These are phyloP conservation scores for Pandemis heparana DNA, from an alignment of 2,888 invertebrate genomes.

Conservation along the genomic window DNA sequence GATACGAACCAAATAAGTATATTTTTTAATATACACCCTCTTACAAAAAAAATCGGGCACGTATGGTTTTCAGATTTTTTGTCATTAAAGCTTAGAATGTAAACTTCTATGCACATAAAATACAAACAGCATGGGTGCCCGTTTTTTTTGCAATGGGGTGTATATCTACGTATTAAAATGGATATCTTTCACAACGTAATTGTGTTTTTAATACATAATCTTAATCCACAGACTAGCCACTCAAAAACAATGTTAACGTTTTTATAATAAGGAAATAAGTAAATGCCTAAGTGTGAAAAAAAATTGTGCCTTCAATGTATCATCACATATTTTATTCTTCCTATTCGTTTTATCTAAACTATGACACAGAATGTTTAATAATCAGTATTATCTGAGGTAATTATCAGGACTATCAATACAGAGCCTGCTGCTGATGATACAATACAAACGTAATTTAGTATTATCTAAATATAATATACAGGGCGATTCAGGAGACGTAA, in stretches of 20 bases:
- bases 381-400: not conserved
- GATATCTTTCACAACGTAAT: not conserved
- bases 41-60: no score
- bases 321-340: not conserved
- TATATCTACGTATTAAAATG: not conserved
- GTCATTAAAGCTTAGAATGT: no score
- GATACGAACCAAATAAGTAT: not conserved
- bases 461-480: not conserved
- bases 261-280: not conserved
- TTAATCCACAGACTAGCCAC: not conserved
- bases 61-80: no score
- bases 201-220: not conserved
- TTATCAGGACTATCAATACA: not conserved
- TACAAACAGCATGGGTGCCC: no score
- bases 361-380: not conserved
- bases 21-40: no score
- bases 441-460: not conserved
- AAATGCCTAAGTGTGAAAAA: not conserved
- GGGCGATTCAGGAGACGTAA: no score
- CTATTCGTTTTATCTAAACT: not conserved
- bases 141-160: no score
- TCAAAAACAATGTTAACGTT: not conserved
- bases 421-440: not conserved
- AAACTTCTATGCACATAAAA: no score
- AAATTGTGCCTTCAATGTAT: not conserved